A percentile compares a stretch with the other conserved stretches of the same genome.
phyloP scores from a whole-genome alignment of 2,888 invertebrate genomes.

The Sympetrum striolatum region DNA sequence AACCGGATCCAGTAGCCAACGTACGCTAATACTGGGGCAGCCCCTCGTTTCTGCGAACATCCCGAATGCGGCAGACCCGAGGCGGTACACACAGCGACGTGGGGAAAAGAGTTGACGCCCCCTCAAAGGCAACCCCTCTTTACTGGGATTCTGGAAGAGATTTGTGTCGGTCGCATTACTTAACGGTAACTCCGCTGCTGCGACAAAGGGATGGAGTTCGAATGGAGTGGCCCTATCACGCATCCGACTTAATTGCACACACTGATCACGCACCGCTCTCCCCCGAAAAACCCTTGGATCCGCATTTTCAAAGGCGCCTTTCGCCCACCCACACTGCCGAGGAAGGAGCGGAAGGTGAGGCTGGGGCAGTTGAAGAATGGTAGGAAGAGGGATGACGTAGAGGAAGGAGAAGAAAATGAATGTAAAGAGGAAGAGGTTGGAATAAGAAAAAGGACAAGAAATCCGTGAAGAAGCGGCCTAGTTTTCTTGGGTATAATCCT shows the following conservation, averaged over 20 bases:
- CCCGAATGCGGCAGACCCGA: neutral
- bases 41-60: too few species aligned
- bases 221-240: neutral
- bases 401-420: neutral
- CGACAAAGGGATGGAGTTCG: neutral
- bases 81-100: neutral
- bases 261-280: conserved; percentile 29
- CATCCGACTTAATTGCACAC: conserved; percentile 28
- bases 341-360: neutral
- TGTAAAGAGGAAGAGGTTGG: neutral
- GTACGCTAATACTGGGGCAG: too few species aligned
- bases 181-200: neutral
- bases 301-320: neutral
- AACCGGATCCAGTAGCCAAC: too few species aligned
- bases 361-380: neutral
- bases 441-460: neutral
- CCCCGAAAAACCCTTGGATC: neutral
- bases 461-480: too few species aligned
- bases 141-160: conserved; percentile 30
- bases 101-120: neutral
- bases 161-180: conserved; percentile 36
- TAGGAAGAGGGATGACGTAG: neutral
- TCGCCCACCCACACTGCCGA: neutral
- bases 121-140: neutral
- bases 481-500: too few species aligned